A percentile compares a stretch with the other conserved stretches of the same genome.
Evolutionary conservation across 1,140 invertebrate species (phyloP).

Genomic region (Drosophila quadrilineata): DNA sequence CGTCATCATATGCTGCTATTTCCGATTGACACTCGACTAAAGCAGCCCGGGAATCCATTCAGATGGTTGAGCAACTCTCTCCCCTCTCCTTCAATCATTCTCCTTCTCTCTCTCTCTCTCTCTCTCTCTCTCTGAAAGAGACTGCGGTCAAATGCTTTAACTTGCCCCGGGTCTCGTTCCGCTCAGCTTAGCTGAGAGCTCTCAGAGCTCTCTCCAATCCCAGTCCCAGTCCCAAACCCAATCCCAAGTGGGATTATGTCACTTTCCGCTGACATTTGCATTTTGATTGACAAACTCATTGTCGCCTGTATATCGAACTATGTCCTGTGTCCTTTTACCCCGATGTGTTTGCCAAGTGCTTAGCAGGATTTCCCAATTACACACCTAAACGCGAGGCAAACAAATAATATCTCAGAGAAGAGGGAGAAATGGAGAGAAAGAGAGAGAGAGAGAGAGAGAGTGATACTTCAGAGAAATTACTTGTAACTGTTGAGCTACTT

Average conservation of each 20-base stretch:
- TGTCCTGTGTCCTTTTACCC: neutral
- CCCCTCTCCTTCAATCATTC: too few species aligned
- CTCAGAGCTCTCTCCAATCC: too few species aligned
- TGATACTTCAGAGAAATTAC: too few species aligned
- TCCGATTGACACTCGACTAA: constrained; percentile 22
- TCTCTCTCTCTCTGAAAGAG: too few species aligned
- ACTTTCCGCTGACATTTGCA: constrained; percentile 77
- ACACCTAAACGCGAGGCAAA: constrained; percentile 12
- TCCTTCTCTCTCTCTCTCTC: too few species aligned
- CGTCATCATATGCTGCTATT: constrained; percentile 66
- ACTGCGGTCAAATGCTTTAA: constrained; percentile 74
- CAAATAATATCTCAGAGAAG: neutral
- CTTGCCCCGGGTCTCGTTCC: constrained; percentile 64
- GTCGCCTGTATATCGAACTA: neutral
- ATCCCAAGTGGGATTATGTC: constrained; percentile 80
- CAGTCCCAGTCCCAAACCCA: too few species aligned
- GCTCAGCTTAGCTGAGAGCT: constrained; percentile 74
- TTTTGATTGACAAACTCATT: constrained; percentile 80
- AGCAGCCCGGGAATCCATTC: constrained; percentile 48
- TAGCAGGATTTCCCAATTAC: constrained; percentile 68
- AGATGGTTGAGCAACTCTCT: constrained; percentile 34
- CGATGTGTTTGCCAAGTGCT: constrained; percentile 51
- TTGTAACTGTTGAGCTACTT: constrained; percentile 5
- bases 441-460: too few species aligned
- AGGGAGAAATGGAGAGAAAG: neutral